phyloP scores from a whole-genome alignment of 2,888 invertebrate genomes.

The Therioaphis trifolii region DNA sequence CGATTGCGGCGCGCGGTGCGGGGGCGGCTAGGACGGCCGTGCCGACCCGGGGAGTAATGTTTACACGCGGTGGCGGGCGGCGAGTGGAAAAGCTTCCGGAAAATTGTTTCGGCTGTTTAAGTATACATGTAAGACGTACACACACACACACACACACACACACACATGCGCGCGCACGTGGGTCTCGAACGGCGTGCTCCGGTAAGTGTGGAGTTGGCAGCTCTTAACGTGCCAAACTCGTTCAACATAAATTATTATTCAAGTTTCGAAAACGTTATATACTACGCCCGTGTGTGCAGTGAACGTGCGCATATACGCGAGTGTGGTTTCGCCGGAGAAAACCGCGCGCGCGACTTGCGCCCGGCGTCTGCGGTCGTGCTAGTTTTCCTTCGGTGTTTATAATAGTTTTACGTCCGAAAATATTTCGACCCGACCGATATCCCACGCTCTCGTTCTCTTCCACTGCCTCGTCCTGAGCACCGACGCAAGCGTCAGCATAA shows the following conservation, averaged over 20 bases:
- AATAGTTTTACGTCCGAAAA: constrained; percentile 47
- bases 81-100: constrained; percentile 54
- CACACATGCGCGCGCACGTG: background rate
- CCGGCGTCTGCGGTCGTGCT: constrained; percentile 34
- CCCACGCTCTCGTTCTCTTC: too few relatives aligned
- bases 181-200: constrained; percentile 3
- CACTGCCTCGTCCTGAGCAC: background rate
- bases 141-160: constrained; percentile 4
- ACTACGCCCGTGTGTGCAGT: background rate
- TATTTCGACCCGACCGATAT: background rate
- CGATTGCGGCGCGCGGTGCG: background rate
- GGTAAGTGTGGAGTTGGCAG: constrained; percentile 60
- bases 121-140: constrained; percentile 12
- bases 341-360: constrained; percentile 29
- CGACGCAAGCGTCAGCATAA: background rate
- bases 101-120: constrained; percentile 57
- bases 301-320: background rate
- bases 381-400: constrained; percentile 37
- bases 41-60: background rate
- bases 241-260: constrained; percentile 62
- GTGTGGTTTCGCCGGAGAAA: constrained; percentile 33
- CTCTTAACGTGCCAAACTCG: constrained; percentile 62
- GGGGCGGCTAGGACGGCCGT: background rate
- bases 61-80: background rate
- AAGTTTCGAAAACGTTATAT: constrained; percentile 56